Evolutionary conservation across 2,888 invertebrate species (phyloP).

Genomic region (Coleophora flavipennella): DNA sequence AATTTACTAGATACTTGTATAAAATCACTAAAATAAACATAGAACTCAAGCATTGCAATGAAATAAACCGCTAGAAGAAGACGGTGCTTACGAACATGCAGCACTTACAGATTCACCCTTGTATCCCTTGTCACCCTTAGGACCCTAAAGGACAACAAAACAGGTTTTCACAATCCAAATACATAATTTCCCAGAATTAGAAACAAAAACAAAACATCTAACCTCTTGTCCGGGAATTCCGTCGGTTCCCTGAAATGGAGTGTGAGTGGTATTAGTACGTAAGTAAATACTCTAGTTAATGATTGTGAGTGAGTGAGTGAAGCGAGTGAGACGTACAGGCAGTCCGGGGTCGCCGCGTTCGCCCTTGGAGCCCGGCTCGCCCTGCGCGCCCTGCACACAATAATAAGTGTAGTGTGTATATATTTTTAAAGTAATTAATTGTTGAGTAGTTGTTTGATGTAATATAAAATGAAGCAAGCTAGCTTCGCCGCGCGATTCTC

Average conservation of each 20-base stretch:
- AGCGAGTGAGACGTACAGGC: conserved; percentile 78
- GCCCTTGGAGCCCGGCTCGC: conserved; percentile 92
- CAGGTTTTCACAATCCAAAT: conserved; percentile 6
- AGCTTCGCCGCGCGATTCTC: too few relatives aligned
- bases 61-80: too few relatives aligned
- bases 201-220: conserved; percentile 25
- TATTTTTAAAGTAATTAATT: not conserved
- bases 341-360: conserved; percentile 94
- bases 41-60: too few relatives aligned
- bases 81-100: too few relatives aligned
- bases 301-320: conserved; percentile 1
- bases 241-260: conserved; percentile 86
- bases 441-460: too few relatives aligned
- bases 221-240: conserved; percentile 95
- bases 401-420: not conserved
- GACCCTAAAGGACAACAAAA: conserved; percentile 77
- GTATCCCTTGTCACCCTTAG: conserved; percentile 90
- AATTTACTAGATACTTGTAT: too few relatives aligned
- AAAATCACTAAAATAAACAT: too few relatives aligned
- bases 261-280: conserved; percentile 10
- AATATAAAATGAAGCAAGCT: too few relatives aligned
- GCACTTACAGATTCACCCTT: conserved; percentile 87
- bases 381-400: conserved; percentile 85
- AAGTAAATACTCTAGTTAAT: not conserved
- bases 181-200: not conserved